Percentiles rank a stretch among this genome's conserved stretches.
These are phyloP conservation scores for Erebia palarica DNA, from an alignment of 2,888 invertebrate species.

Conservation along the genomic window DNA sequence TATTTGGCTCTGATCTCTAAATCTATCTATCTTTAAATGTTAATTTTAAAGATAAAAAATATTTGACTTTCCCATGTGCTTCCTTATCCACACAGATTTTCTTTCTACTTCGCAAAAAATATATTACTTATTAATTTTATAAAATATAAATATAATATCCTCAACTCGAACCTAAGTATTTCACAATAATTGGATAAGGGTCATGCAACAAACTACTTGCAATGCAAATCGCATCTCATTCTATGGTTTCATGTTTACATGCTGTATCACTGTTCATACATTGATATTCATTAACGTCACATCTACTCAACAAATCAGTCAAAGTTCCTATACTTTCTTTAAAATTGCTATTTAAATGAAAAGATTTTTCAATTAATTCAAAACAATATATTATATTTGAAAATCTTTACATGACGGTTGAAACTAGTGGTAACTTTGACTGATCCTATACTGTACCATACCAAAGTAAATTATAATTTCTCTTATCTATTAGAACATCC, in stretches of 20 bases:
- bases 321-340: conserved; percentile 14
- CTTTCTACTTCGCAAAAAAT: not conserved
- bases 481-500: not conserved
- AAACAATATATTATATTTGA: not conserved
- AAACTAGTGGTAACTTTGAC: conserved; percentile 23
- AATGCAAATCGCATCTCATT: conserved; percentile 54
- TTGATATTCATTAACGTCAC: conserved; percentile 25
- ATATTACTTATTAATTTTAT: not conserved
- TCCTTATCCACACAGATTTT: not conserved
- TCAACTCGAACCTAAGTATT: conserved; percentile 46
- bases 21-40: not conserved
- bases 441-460: conserved; percentile 26
- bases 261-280: conserved; percentile 47
- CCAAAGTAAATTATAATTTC: not conserved
- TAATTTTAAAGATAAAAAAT: too few relatives aligned
- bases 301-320: conserved; percentile 27
- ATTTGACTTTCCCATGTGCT: not conserved
- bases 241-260: conserved; percentile 52
- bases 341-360: not conserved
- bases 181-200: conserved; percentile 47
- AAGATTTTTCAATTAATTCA: not conserved
- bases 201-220: conserved; percentile 63
- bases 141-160: conserved; percentile 36
- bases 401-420: not conserved
- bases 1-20: too few relatives aligned